Base-by-base conservation (phyloP, 1,140 invertebrate genomes). In the Anagrus nilaparvatae region DNA sequence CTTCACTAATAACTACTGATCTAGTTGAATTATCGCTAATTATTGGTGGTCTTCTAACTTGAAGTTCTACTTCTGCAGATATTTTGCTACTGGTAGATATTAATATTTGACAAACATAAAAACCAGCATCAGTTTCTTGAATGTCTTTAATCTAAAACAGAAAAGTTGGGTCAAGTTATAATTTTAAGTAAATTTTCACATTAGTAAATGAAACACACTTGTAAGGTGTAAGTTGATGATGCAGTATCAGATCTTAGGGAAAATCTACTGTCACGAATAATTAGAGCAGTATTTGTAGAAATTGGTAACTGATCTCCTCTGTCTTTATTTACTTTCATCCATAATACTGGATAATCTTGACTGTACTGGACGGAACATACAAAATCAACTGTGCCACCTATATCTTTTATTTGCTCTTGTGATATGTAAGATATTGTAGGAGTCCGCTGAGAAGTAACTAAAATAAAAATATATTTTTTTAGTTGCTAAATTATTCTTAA, bases 1-100 rank as follows among this genome's bases (percentile, higher is more conserved):
- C 81, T 63, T 91, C 86, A 46, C 79, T 84, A 1, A 86, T 84
- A 9, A 93, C 84, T 3, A 89, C 56, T 5, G 87, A 86, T 48
- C 88, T 71, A 0, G 90, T 93, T 0, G 87, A 92, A 61, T 94
- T 94, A 58, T 94, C 90, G 7, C 84, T 89, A 48, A 95, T 94
- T 45, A 92, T 78, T 0, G 91, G 90, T 6, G 87, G 87, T 40
- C 87, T 71, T 12, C 87, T 70, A 2, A 94, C 88, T 53, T 84
- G 78, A 0, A 93, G 65, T 50, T 86, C 79, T 5, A 92, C 87
- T 61, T 87, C 79, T 6, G 87, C 89, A 1, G 79, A 77, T 7
- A 92, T 80, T 59, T 79, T 80, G 58, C 80, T 91, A 28, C 70
- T 82, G 0, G 84, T 59, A 0, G 83, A 80, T 39, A 90, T 82